Percentiles rank a stretch among this genome's conserved stretches.
phyloP scores from a whole-genome alignment of 2,113 vertebrate species.

The Leucopsar rothschildi region DNA sequence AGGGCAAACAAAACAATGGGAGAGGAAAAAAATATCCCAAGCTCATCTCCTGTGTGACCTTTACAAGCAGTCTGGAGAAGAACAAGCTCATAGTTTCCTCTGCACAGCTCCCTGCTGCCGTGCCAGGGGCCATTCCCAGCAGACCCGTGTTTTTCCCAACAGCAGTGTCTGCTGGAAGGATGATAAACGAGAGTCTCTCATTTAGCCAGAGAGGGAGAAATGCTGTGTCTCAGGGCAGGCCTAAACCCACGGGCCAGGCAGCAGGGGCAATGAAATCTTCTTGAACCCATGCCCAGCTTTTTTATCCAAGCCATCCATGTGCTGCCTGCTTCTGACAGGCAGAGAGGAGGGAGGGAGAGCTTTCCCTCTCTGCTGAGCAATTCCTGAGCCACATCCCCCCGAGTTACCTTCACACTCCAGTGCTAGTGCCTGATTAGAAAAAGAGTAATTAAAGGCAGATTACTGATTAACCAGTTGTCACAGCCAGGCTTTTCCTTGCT shows the following conservation, averaged over 20 bases:
- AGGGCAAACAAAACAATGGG: not conserved
- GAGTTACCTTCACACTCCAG: not conserved
- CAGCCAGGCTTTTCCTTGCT: not conserved
- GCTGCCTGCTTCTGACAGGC: not conserved
- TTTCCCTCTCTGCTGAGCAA: not conserved
- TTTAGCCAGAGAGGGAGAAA: not conserved
- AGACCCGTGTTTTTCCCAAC: not conserved
- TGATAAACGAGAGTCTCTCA: not conserved
- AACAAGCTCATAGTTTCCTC: not conserved
- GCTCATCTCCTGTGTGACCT: not conserved
- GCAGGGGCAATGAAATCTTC: not conserved
- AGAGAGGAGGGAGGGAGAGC: not conserved
- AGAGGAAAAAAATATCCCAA: not conserved
- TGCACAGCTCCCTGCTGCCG: not conserved
- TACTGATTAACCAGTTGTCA: conserved; percentile 31
- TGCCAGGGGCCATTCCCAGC: not conserved
- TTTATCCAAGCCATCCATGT: not conserved
- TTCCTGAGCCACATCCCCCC: not conserved
- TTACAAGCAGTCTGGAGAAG: not conserved
- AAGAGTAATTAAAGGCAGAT: not conserved
- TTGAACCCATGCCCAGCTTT: not conserved
- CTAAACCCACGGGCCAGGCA: not conserved
- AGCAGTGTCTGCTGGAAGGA: not conserved
- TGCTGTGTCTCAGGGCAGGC: not conserved
- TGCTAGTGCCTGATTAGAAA: not conserved